Percentiles rank a stretch among this genome's conserved stretches.
These are phyloP conservation scores for Thymelicus acteon DNA, from an alignment of 2,888 invertebrate species.

Conservation along the genomic window DNA sequence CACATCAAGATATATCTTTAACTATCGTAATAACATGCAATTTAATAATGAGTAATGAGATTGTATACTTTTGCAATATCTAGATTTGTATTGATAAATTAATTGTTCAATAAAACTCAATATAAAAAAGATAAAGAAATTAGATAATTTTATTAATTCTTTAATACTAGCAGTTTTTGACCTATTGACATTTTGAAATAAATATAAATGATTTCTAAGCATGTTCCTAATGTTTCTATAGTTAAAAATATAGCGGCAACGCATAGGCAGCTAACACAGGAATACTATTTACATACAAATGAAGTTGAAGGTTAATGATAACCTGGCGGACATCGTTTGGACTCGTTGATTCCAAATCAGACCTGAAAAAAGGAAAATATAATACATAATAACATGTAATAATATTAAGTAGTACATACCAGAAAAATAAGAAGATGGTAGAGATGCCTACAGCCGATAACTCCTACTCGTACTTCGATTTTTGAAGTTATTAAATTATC, in stretches of 20 bases:
- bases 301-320: constrained; percentile 3
- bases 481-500: too few species aligned
- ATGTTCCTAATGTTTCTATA: neutral
- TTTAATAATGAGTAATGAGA: constrained; percentile 6
- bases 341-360: too few species aligned
- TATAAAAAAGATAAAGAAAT: neutral
- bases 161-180: too few species aligned
- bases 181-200: too few species aligned
- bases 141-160: too few species aligned
- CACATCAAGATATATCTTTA: constrained; percentile 11
- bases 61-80: neutral
- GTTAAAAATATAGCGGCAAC: constrained; percentile 1
- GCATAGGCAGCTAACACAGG: constrained; percentile 6
- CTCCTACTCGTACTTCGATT: too few species aligned
- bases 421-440: too few species aligned
- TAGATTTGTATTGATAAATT: neutral
- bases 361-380: constrained; percentile 1
- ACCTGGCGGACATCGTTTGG: neutral
- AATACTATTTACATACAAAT: constrained; percentile 13
- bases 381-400: too few species aligned
- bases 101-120: neutral
- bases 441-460: too few species aligned
- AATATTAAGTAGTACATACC: too few species aligned
- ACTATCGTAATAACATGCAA: constrained; percentile 25
- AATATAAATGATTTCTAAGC: neutral